Conservation (phyloP, 2,113 vertebrate genomes). For the Tychaedon coryphoeus region DNA sequence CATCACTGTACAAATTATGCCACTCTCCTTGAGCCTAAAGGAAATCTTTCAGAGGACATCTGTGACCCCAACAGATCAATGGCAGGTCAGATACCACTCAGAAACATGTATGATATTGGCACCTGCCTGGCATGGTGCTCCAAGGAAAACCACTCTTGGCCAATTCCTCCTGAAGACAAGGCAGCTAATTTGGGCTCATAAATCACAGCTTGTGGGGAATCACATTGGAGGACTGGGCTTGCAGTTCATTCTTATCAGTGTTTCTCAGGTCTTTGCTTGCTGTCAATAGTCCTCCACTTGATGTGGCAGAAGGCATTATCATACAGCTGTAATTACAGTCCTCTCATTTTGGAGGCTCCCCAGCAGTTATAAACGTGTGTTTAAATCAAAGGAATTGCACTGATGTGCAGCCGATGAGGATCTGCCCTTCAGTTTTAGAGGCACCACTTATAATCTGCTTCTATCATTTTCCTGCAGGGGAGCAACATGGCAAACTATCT, state of each 20-base stretch:
- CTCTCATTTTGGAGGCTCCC: background rate
- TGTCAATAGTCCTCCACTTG: constrained; percentile 29
- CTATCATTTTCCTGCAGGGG: background rate
- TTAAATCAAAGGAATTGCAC: background rate
- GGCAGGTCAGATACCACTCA: constrained; percentile 41
- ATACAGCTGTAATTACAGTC: constrained; percentile 9
- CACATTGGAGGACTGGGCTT: background rate
- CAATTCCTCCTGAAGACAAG: background rate
- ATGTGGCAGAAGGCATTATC: background rate
- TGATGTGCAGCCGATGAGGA: background rate
- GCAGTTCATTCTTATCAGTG: constrained; percentile 46
- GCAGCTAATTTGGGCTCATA: constrained; percentile 1
- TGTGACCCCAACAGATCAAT: constrained; percentile 37
- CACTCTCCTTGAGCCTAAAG: background rate
- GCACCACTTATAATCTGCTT: background rate
- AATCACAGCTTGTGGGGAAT: background rate
- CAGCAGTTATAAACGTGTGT: background rate
- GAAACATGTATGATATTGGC: constrained; percentile 9
- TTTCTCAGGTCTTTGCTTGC: background rate
- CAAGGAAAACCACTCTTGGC: background rate
- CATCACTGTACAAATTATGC: background rate
- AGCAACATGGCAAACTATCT: background rate
- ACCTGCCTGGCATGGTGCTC: background rate
- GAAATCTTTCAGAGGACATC: constrained; percentile 42
- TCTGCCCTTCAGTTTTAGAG: background rate